These are phyloP conservation scores for Antitype chi DNA, from an alignment of 2,888 invertebrate genomes.

Conservation along the genomic window DNA sequence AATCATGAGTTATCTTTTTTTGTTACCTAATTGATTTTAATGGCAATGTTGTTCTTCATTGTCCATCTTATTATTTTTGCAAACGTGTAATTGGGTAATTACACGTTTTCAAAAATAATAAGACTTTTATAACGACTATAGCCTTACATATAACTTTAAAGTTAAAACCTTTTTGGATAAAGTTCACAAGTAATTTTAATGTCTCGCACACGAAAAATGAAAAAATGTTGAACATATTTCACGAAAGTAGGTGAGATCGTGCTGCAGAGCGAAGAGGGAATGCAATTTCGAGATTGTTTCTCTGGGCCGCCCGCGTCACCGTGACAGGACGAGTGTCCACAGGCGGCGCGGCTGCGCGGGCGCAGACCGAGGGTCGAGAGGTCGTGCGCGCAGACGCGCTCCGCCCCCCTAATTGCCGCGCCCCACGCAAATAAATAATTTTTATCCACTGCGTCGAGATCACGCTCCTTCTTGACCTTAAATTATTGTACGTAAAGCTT, in stretches of 20 bases:
- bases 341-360: constrained; percentile 66
- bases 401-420: constrained; percentile 90
- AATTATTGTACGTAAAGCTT: constrained; percentile 85
- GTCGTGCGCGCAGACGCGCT: constrained; percentile 87
- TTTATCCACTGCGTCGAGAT: constrained; percentile 86
- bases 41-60: constrained; percentile 37
- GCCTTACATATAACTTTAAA: constrained; percentile 29
- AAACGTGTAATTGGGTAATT: constrained; percentile 45
- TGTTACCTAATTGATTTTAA: constrained; percentile 40
- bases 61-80: constrained; percentile 40
- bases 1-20: constrained; percentile 37
- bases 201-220: constrained; percentile 54
- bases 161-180: constrained; percentile 30
- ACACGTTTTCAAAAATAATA: too few species aligned
- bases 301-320: constrained; percentile 73
- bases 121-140: too few species aligned
- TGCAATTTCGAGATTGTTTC: constrained; percentile 83
- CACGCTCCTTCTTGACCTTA: constrained; percentile 88
- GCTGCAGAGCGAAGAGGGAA: constrained; percentile 73
- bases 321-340: constrained; percentile 78
- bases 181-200: constrained; percentile 46
- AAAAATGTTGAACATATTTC: constrained; percentile 62
- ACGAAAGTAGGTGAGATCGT: constrained; percentile 78
- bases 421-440: constrained; percentile 90
- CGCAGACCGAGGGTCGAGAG: constrained; percentile 82